Base-by-base conservation (phyloP, 1,140 invertebrate species). In the Drosophila orosa region DNA sequence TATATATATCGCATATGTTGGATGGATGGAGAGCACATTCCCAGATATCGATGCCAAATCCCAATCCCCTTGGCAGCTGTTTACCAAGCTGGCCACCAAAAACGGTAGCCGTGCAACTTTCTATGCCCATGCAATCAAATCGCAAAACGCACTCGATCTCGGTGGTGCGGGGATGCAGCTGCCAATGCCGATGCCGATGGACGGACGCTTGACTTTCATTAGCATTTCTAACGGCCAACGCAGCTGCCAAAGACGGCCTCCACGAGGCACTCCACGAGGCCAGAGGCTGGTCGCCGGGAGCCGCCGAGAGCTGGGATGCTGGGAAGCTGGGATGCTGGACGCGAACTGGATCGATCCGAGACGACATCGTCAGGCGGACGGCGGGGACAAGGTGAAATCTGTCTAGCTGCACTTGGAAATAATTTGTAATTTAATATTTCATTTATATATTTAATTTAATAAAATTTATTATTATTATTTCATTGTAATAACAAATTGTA, bases 201-300 rank as follows among this genome's bases (percentile, higher is more conserved):
- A 71, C 60, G 68, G 75, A 59, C 75, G 79, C 73, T 63, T 80
- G 84, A 80, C 84, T 89, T 89, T 89, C 84, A 89, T 89, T 89
- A 89, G 84, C 84, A 89, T 89, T 89, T 89, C 84, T 89, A 89
- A 89, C 84, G 84, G 84, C 84, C 84, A 68, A 84, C 84, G 84
- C 84, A 89, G 84, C 84, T 89, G 84, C 72, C 73, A 78, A 59
- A 82, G 75, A 67, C 59, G 72, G 74, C 56, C 74, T 68, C 59
- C 69, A 72, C 67, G 80, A n/a, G n/a, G 77, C 76, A 75, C 81
- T 78, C 31, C 59, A 37, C 27, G 10, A 19, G 10, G 6, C 17
- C 13, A 6, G 45, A 6, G 44, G 24, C 44, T 5, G 22, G 60
- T 12, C 15, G 60, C 47, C 35, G n/a, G 39, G 15, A 42, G 25